These are phyloP conservation scores for Drosophila prosaltans DNA, from an alignment of 1,140 invertebrate species.

Conservation along the genomic window DNA sequence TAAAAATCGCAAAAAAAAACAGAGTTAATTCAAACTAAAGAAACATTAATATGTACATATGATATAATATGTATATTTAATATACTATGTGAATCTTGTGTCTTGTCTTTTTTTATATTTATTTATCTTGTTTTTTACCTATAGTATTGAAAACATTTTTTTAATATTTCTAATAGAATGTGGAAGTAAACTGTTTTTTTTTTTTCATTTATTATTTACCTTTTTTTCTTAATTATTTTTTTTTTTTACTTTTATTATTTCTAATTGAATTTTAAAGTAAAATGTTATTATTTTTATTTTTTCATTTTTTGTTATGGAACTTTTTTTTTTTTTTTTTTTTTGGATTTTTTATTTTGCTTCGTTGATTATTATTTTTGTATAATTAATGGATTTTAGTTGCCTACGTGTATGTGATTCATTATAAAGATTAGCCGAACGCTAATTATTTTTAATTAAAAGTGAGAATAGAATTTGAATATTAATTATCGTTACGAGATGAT, in stretches of 20 bases:
- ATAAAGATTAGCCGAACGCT: slow-evolving; percentile 12
- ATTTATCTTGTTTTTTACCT: not conserved
- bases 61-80: not conserved
- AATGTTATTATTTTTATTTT: not conserved
- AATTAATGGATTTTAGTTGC: slow-evolving; percentile 23
- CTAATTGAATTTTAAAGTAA: slow-evolving; percentile 53
- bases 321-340: too few species aligned
- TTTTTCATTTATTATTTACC: not conserved
- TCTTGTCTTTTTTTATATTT: not conserved
- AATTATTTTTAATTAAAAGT: slow-evolving; percentile 42
- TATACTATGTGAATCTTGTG: too few species aligned
- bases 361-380: slow-evolving; percentile 23
- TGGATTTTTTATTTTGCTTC: not conserved
- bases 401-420: slow-evolving; percentile 17
- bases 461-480: slow-evolving; percentile 20
- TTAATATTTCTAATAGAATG: slow-evolving; percentile 43
- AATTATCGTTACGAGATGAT: slow-evolving; percentile 2
- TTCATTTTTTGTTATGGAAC: not conserved
- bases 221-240: too few species aligned
- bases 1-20: too few species aligned
- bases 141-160: not conserved
- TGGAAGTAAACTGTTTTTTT: slow-evolving; percentile 28
- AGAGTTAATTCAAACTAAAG: too few species aligned
- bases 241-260: slow-evolving; percentile 1
- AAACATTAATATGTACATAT: not conserved